Evolutionary conservation across 1,140 invertebrate genomes (phyloP), one percentile per base, ranked within the genome.

Genomic region (Trichoplusia ni): DNA sequence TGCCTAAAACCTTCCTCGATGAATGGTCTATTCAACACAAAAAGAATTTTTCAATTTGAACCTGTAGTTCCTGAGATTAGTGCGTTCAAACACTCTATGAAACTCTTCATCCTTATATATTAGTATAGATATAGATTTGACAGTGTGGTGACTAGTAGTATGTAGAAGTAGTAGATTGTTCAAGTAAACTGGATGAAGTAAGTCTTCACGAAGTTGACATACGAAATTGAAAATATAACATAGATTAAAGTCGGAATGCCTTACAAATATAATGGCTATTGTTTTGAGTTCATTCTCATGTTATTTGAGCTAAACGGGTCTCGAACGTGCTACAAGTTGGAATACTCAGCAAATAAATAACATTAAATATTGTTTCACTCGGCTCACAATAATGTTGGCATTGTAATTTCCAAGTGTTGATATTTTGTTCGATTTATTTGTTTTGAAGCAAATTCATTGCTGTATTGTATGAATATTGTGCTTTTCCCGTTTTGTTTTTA

Each of bases 261-360:
- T 44, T 18, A 27, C 23, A 58, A 58, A 58, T 58, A 58, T 44
- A 44, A 44, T 42, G 9, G 37, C 37, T 27, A 44, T 58, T 58
- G 54, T 58, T 54, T 25, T 44, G 38, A 58, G 54, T 58, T 44
- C 37, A 16, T 58, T 42, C 37, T 42, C 37, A 18, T 58, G 54
- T 58, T 58, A 58, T 58, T 58, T 44, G 54, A 58, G 54, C 54
- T 58, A 58, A 58, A 58, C 54, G 54, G 23, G 54, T 11, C 38
- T 49, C 38, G 54, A 44, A 58, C 54, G 54, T 58, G 54, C 54
- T 44, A 58, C 25, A 29, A 25, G 23, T 31, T 42, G 54, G 38
- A 44, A 58, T 58, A 58, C 38, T 58, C 18, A 14, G 54, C 37
- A 38, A 58, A 58, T 58, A 58, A 58, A 58, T 58, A 58, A 58